These are phyloP conservation scores for Zaprionus tsacasi DNA, from an alignment of 1,140 invertebrate species.

Conservation along the genomic window DNA sequence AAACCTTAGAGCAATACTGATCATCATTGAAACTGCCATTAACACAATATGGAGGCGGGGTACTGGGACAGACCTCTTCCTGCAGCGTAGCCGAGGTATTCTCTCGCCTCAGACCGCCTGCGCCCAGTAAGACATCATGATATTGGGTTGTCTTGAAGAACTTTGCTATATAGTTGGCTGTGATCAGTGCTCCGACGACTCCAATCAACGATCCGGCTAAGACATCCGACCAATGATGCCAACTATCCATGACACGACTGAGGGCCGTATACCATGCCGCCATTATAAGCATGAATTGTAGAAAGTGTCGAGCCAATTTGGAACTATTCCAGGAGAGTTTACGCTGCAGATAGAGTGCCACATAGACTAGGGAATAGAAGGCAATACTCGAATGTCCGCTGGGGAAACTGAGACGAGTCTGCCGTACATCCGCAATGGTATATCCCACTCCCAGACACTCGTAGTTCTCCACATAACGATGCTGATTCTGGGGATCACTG, in stretches of 20 bases:
- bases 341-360: constrained; percentile 93
- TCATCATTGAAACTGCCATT: constrained; percentile 59
- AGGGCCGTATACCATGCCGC: constrained; percentile 78
- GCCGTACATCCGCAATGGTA: constrained; percentile 86
- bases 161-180: constrained; percentile 62
- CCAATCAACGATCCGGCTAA: constrained; percentile 65
- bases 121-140: constrained; percentile 15
- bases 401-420: constrained; percentile 91
- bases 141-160: constrained; percentile 47
- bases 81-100: constrained; percentile 71
- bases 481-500: constrained; percentile 85
- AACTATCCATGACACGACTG: constrained; percentile 75
- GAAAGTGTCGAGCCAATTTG: constrained; percentile 89
- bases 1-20: constrained; percentile 73
- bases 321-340: constrained; percentile 90
- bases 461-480: constrained; percentile 88
- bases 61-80: constrained; percentile 69
- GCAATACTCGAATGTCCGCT: constrained; percentile 93
- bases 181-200: constrained; percentile 63
- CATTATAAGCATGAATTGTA: constrained; percentile 89
- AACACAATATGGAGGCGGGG: constrained; percentile 69
- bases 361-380: constrained; percentile 91
- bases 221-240: constrained; percentile 83
- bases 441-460: constrained; percentile 86
- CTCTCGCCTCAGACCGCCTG: constrained; percentile 55